phyloP scores from a whole-genome alignment of 2,888 invertebrate genomes.

The Drosophila demipolita region DNA sequence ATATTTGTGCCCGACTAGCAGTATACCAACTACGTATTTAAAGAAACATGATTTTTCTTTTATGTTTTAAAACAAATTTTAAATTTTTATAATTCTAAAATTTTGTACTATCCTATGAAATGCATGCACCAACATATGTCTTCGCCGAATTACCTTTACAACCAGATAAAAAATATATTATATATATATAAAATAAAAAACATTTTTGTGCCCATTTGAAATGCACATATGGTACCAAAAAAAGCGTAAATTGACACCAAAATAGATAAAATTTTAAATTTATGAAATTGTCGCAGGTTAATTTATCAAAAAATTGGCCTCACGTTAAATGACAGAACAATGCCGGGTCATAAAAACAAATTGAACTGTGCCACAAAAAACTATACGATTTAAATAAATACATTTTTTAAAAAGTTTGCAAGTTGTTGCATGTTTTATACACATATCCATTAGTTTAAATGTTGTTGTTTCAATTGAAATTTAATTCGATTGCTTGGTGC shows the following conservation, averaged over 20 bases:
- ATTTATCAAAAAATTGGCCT: constrained; percentile 19
- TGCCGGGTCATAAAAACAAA: constrained; percentile 9
- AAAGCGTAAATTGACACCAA: background rate
- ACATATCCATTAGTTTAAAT: background rate
- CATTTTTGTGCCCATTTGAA: background rate
- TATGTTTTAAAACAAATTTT: background rate
- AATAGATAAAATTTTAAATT: constrained; percentile 10
- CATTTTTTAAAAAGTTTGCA: background rate
- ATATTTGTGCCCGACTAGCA: background rate
- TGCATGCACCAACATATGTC: background rate
- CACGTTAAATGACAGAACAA: constrained; percentile 17
- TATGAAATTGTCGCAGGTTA: constrained; percentile 22
- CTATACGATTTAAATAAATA: constrained; percentile 10
- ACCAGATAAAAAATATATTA: background rate
- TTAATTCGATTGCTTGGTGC: constrained; percentile 66
- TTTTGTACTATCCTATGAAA: background rate
- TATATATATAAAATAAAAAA: too few relatives aligned
- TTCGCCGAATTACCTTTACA: background rate
- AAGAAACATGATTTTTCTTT: too few relatives aligned
- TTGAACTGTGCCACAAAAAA: constrained; percentile 15
- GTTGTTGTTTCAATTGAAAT: constrained; percentile 63
- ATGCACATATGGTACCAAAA: background rate
- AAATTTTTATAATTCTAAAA: background rate
- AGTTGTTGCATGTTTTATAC: background rate
- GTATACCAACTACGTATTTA: background rate